Base-by-base conservation (phyloP, 2,888 invertebrate genomes). In the Hoplodrina ambigua region DNA sequence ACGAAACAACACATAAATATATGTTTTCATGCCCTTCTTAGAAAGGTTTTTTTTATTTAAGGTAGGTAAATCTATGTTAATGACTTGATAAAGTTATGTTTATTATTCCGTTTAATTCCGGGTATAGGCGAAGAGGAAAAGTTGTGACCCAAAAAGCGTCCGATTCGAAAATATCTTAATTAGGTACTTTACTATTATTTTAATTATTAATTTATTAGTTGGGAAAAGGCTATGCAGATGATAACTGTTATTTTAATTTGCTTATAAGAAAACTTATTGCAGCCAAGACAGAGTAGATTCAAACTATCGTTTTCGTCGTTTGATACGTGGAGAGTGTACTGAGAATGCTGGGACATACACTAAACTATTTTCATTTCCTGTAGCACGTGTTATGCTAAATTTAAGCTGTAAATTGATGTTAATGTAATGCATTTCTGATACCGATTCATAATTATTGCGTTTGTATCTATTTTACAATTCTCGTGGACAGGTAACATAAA, bases 371-470 rank as follows among this genome's bases (percentile, higher is more conserved):
- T 37, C 30, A 85, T 85, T 85, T 84, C 84, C 83, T 82, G 70
- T 81, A 83, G 80, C 85, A 81, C 79, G 77, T 81, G 69, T 81
- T 76, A 81, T 82, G 80, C 72, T 72, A 82, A 85, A 76, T 82
- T 78, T 70, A 69, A 84, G 61, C 81, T 85, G 82, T 86, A 84
- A 80, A 75, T 75, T 72, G 65, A 79, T 72, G 72, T 55, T 81
- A 81, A 85, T 75, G 54, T 61, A 76, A 79, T 77, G 78, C 78
- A 79, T 80, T 71, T 83, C 75, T 75, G 73, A 78, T 71, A 76
- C 49, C 55, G 68, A 78, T 84, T 85, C 83, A 83, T 80, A 85
- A 83, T 81, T 76, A 83, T 78, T 80, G 81, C 78, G 77, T 83
- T 80, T 83, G 63, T 85, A 78, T 76, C 74, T 78, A 83, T 78